Percentiles rank a stretch among this genome's conserved stretches.
Conservation (phyloP, 2,888 invertebrate species). For the Chloroclysta siterata region DNA sequence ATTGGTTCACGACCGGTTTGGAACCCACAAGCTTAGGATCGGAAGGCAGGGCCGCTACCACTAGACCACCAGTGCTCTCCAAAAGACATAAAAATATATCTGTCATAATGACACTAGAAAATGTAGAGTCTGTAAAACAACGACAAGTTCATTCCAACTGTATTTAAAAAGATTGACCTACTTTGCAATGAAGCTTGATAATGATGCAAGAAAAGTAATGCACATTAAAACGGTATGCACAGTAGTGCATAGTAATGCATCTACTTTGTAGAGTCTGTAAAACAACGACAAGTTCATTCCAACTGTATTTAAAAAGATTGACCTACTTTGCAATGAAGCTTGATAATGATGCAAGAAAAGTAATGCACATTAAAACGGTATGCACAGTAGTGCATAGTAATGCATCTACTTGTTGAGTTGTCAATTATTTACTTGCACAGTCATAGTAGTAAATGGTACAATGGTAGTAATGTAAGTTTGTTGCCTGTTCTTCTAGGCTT, state of each 20-base stretch:
- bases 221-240: conserved; percentile 1
- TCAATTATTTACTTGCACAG: conserved; percentile 3
- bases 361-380: conserved; percentile 4
- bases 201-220: conserved; percentile 1
- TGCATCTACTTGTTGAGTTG: neutral
- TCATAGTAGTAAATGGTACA: neutral
- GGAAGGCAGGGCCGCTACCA: no score
- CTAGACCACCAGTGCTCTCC: no score
- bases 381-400: conserved; percentile 1
- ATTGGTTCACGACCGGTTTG: no score
- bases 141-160: neutral
- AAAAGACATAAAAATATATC: no score
- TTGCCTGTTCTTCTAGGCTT: no score
- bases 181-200: neutral
- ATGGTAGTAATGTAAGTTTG: no score
- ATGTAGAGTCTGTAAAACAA: neutral
- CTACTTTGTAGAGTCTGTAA: neutral
- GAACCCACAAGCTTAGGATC: no score
- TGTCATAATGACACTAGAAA: no score
- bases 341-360: neutral
- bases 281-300: neutral
- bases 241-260: neutral
- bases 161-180: neutral
- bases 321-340: neutral
- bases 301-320: neutral